Evolutionary conservation across 2,888 invertebrate species (phyloP).

Genomic region (Acronicta alni): DNA sequence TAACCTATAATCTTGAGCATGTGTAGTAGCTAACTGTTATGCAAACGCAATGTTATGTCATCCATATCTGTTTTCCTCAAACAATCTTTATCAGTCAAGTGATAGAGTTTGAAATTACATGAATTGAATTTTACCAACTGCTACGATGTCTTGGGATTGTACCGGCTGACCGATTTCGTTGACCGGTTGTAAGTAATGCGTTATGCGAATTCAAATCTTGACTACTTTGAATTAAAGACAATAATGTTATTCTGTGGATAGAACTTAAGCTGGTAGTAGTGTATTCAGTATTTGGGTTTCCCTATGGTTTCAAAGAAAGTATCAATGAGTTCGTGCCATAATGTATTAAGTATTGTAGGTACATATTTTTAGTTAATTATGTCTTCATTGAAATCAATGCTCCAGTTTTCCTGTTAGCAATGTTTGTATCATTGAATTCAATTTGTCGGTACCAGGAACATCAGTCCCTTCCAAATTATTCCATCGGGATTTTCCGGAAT

Average conservation of each 20-base stretch:
- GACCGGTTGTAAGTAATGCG: constrained; percentile 31
- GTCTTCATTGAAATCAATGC: constrained; percentile 32
- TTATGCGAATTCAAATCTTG: constrained; percentile 30
- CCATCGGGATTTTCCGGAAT: background rate
- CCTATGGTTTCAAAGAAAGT: constrained; percentile 47
- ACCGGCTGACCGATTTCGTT: constrained; percentile 43
- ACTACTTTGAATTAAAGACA: fast-evolving
- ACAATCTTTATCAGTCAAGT: constrained; percentile 22
- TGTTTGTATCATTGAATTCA: constrained; percentile 20
- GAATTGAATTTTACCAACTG: constrained; percentile 24
- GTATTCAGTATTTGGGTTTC: constrained; percentile 42
- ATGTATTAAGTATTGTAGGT: background rate
- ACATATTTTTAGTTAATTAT: constrained; percentile 7
- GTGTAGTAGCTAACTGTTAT: constrained; percentile 52
- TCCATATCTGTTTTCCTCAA: constrained; percentile 28
- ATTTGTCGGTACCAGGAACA: constrained; percentile 11
- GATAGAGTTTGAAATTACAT: constrained; percentile 44
- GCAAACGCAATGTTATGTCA: constrained; percentile 52
- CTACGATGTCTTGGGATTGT: constrained; percentile 24
- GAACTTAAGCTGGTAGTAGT: constrained; percentile 16
- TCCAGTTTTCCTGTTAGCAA: constrained; percentile 42
- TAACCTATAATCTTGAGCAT: constrained; percentile 52
- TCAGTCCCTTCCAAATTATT: background rate
- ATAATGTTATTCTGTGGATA: background rate
- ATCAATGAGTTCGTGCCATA: constrained; percentile 29